Evolutionary conservation across 2,888 invertebrate genomes (phyloP), one percentile per base, ranked within the genome.

Genomic region (Plutella xylostella): DNA sequence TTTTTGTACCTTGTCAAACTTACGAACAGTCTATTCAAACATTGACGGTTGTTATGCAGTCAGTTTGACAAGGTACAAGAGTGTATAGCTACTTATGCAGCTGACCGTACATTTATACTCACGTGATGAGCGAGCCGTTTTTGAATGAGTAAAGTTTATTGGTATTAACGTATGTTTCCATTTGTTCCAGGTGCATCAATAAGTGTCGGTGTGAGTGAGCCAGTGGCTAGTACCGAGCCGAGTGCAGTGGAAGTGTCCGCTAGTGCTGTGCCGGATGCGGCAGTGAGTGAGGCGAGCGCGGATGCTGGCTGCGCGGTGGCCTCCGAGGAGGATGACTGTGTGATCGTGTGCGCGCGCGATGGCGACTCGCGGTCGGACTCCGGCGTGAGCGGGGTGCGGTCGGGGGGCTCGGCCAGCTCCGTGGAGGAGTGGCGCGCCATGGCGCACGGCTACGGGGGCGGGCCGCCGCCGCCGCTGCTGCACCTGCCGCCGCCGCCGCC

Each of bases 401-500:
- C 90, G 63, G 88, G 88, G 61, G 87, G 89, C 58, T 84, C 85
- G 65, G 91, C 91, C 86, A 91, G 91, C 77, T 88, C 91, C 60
- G 90, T 90, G 74, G 91, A 91, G 66, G 90, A 90, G 71, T 87
- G 91, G 72, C 90, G 90, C 76, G 91, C 91, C 71, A 87, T 87
- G 79, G 88, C 89, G 68, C 90, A 90, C 89, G 77, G 88, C 76
- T 80, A 78, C 69, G 88, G 89, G 61, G 90, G 90, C 78, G 90
- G 90, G 60, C 88, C 88, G 58, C 87, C 77, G 58, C 80, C 80
- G 71, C 84, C 72, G 61, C 69, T 77, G 65, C 72, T 71, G 66
- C 80, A 75, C 62, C 71, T 78, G 59, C 59, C 79, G 56, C 77
- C 75, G 66, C 79, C 76, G 62, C 80, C 83, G 61, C 76, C 85